phyloP scores from a whole-genome alignment of 2,113 vertebrate species.

The Sapajus apella region DNA sequence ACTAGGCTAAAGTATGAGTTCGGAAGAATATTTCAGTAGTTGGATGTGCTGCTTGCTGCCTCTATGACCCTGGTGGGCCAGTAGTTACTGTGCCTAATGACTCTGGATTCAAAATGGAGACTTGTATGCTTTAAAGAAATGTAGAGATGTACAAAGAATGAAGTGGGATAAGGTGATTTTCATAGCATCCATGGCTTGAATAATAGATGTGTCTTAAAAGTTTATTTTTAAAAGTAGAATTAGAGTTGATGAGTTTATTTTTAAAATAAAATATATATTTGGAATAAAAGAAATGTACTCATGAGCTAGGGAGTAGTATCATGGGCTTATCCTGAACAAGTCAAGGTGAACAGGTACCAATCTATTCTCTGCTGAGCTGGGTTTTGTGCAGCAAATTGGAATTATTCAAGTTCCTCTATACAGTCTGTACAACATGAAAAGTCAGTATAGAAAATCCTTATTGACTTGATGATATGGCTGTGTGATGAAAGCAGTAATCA shows the following conservation, averaged over 20 bases:
- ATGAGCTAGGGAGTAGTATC: neutral
- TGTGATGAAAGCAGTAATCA: conserved; percentile 65
- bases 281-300: neutral
- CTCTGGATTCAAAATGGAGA: neutral
- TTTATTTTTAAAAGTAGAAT: neutral
- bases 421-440: conserved; percentile 30
- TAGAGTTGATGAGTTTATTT: neutral
- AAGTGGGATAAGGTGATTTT: neutral
- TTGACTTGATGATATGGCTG: conserved; percentile 61
- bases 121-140: neutral
- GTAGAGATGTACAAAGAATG: neutral
- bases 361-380: conserved; percentile 29
- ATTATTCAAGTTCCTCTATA: conserved; percentile 32
- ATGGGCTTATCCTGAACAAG: neutral
- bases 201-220: neutral
- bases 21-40: neutral
- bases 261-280: neutral
- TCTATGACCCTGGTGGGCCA: neutral
- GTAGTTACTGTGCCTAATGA: neutral
- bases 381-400: conserved; percentile 54
- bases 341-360: conserved; percentile 24
- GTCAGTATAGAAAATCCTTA: conserved; percentile 67
- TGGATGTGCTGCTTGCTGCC: neutral
- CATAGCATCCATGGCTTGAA: neutral
- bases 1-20: neutral